phyloP scores from a whole-genome alignment of 2,113 vertebrate species.

The Meleagris gallopavo region DNA sequence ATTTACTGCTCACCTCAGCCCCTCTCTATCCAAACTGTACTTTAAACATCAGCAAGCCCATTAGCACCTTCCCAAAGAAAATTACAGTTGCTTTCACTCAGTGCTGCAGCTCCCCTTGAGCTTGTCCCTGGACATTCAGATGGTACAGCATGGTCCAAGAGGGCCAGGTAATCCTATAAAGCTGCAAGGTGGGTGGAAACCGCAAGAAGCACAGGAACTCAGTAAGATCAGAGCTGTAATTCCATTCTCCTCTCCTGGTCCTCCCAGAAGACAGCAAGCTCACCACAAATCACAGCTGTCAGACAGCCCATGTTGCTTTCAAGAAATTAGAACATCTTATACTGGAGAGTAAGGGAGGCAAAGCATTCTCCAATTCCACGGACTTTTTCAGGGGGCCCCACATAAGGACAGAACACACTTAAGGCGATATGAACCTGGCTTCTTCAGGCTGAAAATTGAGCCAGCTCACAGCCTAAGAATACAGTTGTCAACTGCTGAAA shows the following conservation, averaged over 20 bases:
- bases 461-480: rapidly evolving
- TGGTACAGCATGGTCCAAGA: rapidly evolving
- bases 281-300: neutral
- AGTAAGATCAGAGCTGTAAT: neutral
- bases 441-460: neutral
- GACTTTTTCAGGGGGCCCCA: neutral
- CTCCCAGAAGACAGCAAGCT: neutral
- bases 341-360: neutral
- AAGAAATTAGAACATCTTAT: neutral
- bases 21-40: rapidly evolving
- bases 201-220: neutral
- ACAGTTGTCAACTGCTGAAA: neutral
- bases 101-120: neutral
- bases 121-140: neutral
- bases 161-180: neutral
- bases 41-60: neutral
- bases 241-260: neutral
- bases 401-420: neutral
- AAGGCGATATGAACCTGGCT: neutral
- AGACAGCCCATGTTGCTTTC: rapidly evolving
- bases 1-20: neutral
- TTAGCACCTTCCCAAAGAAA: neutral
- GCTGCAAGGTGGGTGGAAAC: neutral
- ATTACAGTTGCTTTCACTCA: neutral
- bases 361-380: neutral